These are phyloP conservation scores for Rhinoraja longicauda DNA, from an alignment of 2,797 vertebrate genomes.

Conservation along the genomic window DNA sequence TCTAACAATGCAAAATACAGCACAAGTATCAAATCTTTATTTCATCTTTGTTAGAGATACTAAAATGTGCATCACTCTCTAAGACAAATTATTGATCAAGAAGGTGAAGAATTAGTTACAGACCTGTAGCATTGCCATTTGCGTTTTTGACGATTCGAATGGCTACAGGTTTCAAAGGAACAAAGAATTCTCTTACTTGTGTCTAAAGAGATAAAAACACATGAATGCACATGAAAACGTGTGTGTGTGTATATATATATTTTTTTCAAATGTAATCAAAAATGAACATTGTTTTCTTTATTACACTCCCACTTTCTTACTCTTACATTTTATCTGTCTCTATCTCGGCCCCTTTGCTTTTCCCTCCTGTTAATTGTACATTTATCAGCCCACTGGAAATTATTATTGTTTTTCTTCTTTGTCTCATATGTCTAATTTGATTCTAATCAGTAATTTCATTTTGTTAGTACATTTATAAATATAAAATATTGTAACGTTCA, in stretches of 20 bases:
- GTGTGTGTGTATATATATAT: neutral
- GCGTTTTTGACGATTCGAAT: slow-evolving; percentile 71
- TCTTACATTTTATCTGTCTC: no score
- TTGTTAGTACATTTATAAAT: neutral
- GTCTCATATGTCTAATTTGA: no score
- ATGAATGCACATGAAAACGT: neutral
- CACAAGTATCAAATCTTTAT: neutral
- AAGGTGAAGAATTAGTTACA: neutral
- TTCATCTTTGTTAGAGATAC: neutral
- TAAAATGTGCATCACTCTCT: neutral
- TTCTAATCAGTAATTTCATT: no score
- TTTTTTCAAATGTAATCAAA: neutral
- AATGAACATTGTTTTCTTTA: neutral
- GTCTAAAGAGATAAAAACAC: slow-evolving; percentile 56
- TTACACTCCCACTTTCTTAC: neutral
- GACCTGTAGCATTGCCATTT: slow-evolving; percentile 80
- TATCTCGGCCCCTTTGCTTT: no score
- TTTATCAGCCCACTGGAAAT: no score
- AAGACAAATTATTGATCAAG: neutral
- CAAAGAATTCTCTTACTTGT: slow-evolving; percentile 81
- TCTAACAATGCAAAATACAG: neutral
- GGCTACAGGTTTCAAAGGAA: slow-evolving; percentile 77
- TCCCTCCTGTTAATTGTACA: no score
- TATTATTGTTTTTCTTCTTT: no score
- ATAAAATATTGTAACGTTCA: neutral